These are phyloP conservation scores for Siniperca chuatsi DNA, from an alignment of 2,113 vertebrate species.

Conservation along the genomic window DNA sequence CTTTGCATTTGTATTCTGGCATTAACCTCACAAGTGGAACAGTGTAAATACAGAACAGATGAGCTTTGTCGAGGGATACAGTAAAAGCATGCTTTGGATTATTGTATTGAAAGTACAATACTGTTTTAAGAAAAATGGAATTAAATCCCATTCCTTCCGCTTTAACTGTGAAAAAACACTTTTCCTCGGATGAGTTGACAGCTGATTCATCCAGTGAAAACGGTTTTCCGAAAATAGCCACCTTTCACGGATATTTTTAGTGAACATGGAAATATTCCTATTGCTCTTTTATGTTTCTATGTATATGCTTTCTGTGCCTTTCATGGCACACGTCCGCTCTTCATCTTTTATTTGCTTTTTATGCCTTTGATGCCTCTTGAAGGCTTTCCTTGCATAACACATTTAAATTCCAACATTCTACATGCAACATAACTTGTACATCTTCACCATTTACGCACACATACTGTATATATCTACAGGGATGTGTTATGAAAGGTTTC, in stretches of 20 bases:
- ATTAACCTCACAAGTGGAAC: background rate
- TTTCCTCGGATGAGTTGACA: background rate
- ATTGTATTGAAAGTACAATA: slow-evolving; percentile 2
- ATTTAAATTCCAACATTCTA: background rate
- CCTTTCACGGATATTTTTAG: background rate
- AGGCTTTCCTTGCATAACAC: background rate
- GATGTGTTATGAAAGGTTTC: slow-evolving; percentile 34
- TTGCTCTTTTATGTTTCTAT: background rate
- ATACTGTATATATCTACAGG: background rate
- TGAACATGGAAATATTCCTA: background rate
- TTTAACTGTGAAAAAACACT: slow-evolving; percentile 4
- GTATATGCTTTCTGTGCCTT: background rate
- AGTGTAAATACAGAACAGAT: background rate
- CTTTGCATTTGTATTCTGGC: slow-evolving; percentile 41
- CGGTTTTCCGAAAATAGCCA: background rate
- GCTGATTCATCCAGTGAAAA: background rate
- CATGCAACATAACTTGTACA: background rate
- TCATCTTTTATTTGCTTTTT: background rate
- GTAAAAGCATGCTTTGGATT: background rate
- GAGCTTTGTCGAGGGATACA: background rate
- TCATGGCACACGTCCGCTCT: background rate
- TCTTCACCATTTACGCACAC: background rate
- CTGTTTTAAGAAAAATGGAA: background rate
- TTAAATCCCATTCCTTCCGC: background rate
- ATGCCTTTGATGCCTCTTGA: background rate